Conservation (phyloP, 2,113 vertebrate genomes). For the Campylomormyrus tamandua region DNA sequence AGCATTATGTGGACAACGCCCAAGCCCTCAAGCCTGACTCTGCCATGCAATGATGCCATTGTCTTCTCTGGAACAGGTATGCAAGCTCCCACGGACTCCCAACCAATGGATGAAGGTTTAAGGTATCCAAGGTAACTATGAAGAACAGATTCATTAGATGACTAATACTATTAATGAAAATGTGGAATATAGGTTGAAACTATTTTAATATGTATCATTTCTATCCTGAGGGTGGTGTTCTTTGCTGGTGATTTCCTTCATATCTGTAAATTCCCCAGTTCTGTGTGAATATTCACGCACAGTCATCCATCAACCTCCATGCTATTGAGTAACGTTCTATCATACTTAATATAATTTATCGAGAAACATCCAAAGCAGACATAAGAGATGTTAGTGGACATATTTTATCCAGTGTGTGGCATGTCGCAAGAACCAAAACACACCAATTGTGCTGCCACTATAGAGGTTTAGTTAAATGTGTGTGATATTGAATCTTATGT, state of each 20-base stretch:
- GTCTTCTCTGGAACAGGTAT: background rate
- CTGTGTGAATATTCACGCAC: background rate
- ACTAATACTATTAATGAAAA: background rate
- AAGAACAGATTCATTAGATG: slow-evolving; percentile 9
- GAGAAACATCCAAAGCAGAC: no score
- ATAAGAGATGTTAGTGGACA: background rate
- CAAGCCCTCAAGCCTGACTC: background rate
- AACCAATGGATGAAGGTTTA: background rate
- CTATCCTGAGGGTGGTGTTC: background rate
- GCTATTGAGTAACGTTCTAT: background rate
- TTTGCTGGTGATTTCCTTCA: background rate
- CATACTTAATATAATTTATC: background rate
- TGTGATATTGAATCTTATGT: background rate
- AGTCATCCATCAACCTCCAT: background rate
- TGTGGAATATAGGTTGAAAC: background rate
- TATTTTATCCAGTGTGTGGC: background rate
- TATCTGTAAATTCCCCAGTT: background rate
- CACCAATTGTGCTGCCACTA: background rate
- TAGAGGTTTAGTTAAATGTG: background rate
- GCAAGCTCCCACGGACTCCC: background rate
- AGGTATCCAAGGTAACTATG: background rate
- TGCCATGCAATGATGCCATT: background rate
- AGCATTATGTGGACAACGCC: background rate
- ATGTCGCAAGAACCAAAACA: background rate
- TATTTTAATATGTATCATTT: background rate